These are phyloP conservation scores for Drosophila simulans DNA, from an alignment of 1,140 invertebrate genomes.

Conservation along the genomic window DNA sequence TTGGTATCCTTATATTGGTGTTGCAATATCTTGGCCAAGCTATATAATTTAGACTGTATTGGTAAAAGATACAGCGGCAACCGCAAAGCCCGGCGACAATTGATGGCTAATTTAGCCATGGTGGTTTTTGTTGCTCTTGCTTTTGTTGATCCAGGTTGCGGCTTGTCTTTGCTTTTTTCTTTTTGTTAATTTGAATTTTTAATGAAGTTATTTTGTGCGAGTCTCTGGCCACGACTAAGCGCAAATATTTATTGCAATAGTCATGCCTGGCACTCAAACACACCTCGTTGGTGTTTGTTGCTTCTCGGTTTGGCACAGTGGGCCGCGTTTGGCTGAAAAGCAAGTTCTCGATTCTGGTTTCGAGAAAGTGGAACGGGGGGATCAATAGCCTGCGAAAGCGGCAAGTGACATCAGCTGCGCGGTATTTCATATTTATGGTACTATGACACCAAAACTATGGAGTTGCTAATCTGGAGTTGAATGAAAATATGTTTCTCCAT, in stretches of 20 bases:
- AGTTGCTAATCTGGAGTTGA: slow-evolving; percentile 11
- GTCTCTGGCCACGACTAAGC: slow-evolving; percentile 62
- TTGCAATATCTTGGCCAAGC: no score
- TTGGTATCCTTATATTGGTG: no score
- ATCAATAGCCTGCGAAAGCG: slow-evolving; percentile 36
- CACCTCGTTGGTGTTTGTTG: slow-evolving; percentile 1
- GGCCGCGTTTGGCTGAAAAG: slow-evolving; percentile 21
- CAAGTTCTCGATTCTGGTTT: slow-evolving; percentile 38
- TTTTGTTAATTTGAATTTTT: slow-evolving; percentile 76
- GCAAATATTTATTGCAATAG: slow-evolving; percentile 81
- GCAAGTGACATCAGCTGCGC: slow-evolving; percentile 37
- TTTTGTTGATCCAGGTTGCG: slow-evolving; percentile 45
- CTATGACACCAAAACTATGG: slow-evolving; percentile 25
- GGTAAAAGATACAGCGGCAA: slow-evolving; percentile 17
- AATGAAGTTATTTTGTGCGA: slow-evolving; percentile 73
- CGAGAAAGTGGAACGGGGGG: slow-evolving; percentile 48
- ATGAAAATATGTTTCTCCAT: not conserved
- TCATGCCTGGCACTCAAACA: slow-evolving; percentile 49
- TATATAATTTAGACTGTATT: not conserved
- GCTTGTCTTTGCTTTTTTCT: slow-evolving; percentile 39
- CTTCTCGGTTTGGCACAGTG: slow-evolving; percentile 24
- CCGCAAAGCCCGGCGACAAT: slow-evolving; percentile 31
- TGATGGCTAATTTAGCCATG: slow-evolving; percentile 31
- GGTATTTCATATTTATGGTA: slow-evolving; percentile 27
- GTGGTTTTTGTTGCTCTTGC: slow-evolving; percentile 17